Evolutionary conservation across 2,797 vertebrate genomes (phyloP).

Genomic region (Calcarius lapponicus): DNA sequence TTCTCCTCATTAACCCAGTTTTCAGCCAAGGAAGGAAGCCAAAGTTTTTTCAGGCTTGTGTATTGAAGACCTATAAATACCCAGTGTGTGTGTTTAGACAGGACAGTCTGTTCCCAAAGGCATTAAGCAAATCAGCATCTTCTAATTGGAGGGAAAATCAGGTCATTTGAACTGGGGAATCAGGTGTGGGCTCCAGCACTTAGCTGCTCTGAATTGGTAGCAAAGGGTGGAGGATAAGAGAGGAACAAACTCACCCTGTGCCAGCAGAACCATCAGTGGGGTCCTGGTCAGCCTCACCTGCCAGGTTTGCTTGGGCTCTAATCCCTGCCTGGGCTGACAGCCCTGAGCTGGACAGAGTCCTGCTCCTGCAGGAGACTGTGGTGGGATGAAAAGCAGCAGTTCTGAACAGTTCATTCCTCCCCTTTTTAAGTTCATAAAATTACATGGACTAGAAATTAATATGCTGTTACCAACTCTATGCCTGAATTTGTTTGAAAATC

Average conservation of each 20-base stretch:
- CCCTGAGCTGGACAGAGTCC: background rate
- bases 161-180: background rate
- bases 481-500: background rate
- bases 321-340: background rate
- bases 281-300: rapidly evolving
- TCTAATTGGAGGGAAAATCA: background rate
- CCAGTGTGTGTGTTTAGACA: background rate
- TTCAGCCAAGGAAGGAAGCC: background rate
- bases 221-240: background rate
- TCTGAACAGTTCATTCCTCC: background rate
- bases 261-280: background rate
- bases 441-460: background rate
- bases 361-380: background rate
- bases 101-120: background rate
- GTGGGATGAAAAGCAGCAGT: background rate
- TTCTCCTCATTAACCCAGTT: background rate
- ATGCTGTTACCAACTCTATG: background rate
- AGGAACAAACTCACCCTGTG: background rate
- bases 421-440: background rate
- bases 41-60: background rate
- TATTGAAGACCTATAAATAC: background rate
- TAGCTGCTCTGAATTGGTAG: background rate
- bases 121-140: background rate
- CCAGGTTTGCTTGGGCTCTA: background rate
- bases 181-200: background rate